Percentiles rank a stretch among this genome's conserved stretches.
Conservation (phyloP, 2,888 invertebrate genomes). For the Adineta ricciae region DNA sequence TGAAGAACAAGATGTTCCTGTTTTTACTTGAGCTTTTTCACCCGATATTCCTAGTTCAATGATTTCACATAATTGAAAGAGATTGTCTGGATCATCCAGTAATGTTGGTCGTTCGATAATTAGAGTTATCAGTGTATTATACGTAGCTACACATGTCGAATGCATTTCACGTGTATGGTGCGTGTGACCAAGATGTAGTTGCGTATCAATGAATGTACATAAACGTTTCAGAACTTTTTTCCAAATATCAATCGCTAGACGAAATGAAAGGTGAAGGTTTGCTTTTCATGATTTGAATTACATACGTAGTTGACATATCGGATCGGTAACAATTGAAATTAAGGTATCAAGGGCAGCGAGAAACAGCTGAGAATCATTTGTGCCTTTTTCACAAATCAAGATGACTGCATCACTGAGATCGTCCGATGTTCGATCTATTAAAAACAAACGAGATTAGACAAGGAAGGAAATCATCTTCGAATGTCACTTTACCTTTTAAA, state of each 20-base stretch:
- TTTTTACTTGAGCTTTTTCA: slow-evolving; percentile 61
- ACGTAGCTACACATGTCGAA: slow-evolving; percentile 71
- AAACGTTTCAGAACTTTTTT: slow-evolving; percentile 72
- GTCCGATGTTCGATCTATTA: slow-evolving; percentile 69
- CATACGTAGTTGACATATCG: slow-evolving; percentile 3
- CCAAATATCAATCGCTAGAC: slow-evolving; percentile 44
- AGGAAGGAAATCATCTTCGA: too few species aligned
- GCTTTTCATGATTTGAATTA: not conserved
- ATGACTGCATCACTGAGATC: slow-evolving; percentile 82
- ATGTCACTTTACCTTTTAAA: not conserved
- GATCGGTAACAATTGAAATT: not conserved
- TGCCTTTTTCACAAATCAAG: slow-evolving; percentile 62
- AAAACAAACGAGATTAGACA: too few species aligned
- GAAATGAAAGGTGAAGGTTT: not conserved
- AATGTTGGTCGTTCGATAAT: slow-evolving; percentile 77
- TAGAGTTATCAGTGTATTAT: slow-evolving; percentile 63
- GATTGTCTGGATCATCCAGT: slow-evolving; percentile 77
- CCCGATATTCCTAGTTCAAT: slow-evolving; percentile 95
- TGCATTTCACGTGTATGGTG: slow-evolving; percentile 77
- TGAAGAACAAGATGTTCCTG: not conserved
- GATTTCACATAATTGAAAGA: slow-evolving; percentile 84
- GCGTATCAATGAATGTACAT: slow-evolving; percentile 73
- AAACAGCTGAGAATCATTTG: slow-evolving; percentile 13
- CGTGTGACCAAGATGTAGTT: slow-evolving; percentile 26
- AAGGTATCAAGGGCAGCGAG: not conserved